A percentile compares a stretch with the other conserved stretches of the same genome.
These are phyloP conservation scores for Eupeodes luniger DNA, from an alignment of 2,888 invertebrate genomes.

Conservation along the genomic window DNA sequence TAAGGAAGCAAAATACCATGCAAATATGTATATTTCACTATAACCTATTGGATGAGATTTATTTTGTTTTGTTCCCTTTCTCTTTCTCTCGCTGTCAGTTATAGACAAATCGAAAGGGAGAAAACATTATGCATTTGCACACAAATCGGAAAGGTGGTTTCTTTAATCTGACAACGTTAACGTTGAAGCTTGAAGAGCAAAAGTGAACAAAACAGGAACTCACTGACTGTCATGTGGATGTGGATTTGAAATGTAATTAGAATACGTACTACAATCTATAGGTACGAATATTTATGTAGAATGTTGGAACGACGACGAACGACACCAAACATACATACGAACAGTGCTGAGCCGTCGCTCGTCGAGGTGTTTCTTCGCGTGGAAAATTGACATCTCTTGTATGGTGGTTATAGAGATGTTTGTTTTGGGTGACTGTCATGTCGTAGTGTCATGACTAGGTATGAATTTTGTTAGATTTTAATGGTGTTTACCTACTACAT, in stretches of 20 bases:
- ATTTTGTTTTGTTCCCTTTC: background rate
- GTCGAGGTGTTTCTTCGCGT: constrained; percentile 47
- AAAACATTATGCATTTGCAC: constrained; percentile 45
- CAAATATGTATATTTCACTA: constrained; percentile 57
- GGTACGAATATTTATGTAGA: background rate
- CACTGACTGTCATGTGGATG: constrained; percentile 37
- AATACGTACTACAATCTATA: background rate
- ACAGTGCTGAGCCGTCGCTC: background rate
- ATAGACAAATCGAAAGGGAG: constrained; percentile 59
- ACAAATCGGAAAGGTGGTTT: constrained; percentile 22
- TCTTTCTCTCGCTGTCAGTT: constrained; percentile 12
- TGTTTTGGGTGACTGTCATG: constrained; percentile 6
- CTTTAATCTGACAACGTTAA: constrained; percentile 29
- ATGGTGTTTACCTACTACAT: constrained; percentile 45
- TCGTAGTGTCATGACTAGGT: background rate
- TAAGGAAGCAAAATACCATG: constrained; percentile 40
- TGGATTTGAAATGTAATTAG: constrained; percentile 64
- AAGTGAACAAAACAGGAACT: constrained; percentile 21
- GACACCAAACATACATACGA: background rate
- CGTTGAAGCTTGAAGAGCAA: background rate
- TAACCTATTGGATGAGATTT: constrained; percentile 65
- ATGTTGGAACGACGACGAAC: background rate
- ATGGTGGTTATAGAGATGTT: constrained; percentile 46
- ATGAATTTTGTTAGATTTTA: constrained; percentile 9
- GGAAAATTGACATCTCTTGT: constrained; percentile 64